Percentiles rank a stretch among this genome's conserved stretches.
These are phyloP conservation scores for Pantherophis guttatus DNA, from an alignment of 2,113 vertebrate species.

Conservation along the genomic window DNA sequence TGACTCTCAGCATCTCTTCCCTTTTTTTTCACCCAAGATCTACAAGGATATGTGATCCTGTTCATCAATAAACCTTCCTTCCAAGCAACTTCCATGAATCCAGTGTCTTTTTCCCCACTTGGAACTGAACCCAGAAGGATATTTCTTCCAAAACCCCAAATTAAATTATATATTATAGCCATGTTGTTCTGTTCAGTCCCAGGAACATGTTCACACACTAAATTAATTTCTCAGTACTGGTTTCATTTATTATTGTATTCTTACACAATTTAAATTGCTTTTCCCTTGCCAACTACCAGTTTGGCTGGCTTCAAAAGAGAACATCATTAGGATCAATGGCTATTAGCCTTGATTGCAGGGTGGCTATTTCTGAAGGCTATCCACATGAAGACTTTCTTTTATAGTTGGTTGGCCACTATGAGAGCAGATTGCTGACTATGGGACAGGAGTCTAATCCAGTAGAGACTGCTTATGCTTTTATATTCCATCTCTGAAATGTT, in stretches of 20 bases:
- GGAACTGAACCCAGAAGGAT: no score
- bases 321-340: not conserved
- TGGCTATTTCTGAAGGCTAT: not conserved
- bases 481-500: not conserved
- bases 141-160: not conserved
- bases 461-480: not conserved
- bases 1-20: no score
- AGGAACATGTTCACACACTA: not conserved
- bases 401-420: not conserved
- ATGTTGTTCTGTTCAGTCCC: not conserved
- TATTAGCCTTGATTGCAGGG: not conserved
- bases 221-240: not conserved
- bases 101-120: no score
- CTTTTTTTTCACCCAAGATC: no score
- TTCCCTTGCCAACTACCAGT: not conserved
- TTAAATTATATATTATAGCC: not conserved
- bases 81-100: no score
- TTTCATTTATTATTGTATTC: not conserved
- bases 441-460: not conserved
- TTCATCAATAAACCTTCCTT: no score
- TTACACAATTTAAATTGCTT: not conserved
- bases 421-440: not conserved
- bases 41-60: no score
- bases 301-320: not conserved
- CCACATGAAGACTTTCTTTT: not conserved